These are phyloP conservation scores for Sphenodon punctatus DNA, from an alignment of 2,797 vertebrate genomes.

Conservation along the genomic window DNA sequence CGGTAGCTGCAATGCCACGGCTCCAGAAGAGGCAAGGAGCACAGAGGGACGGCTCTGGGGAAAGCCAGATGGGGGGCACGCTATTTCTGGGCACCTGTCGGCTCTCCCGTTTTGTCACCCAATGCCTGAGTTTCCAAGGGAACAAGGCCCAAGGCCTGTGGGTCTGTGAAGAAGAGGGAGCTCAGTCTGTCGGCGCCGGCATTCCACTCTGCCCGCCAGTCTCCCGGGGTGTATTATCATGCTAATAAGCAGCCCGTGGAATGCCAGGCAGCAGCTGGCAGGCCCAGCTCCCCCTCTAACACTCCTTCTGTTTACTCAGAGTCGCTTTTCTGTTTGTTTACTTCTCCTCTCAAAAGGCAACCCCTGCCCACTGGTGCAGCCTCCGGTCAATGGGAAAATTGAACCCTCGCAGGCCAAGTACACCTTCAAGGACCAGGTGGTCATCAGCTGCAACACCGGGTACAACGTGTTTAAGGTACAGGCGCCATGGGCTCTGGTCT, in stretches of 20 bases:
- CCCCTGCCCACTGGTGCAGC: slow-evolving; percentile 76
- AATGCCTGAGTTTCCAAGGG: not conserved
- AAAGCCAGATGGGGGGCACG: not conserved
- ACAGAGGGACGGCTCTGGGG: too few species aligned
- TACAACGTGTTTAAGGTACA: slow-evolving; percentile 86
- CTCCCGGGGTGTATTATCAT: not conserved
- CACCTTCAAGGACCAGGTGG: slow-evolving; percentile 89
- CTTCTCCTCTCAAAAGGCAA: slow-evolving; percentile 77
- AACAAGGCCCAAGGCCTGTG: too few species aligned
- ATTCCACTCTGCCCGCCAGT: not conserved
- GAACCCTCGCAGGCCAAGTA: slow-evolving; percentile 87
- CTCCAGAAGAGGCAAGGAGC: too few species aligned
- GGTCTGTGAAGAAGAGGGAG: too few species aligned
- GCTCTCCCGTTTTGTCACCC: too few species aligned
- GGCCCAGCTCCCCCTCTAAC: not conserved
- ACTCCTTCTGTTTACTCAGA: too few species aligned
- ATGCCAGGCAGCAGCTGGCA: not conserved
- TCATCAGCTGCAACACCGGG: slow-evolving; percentile 87
- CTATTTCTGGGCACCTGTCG: not conserved
- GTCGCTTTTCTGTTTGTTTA: not conserved
- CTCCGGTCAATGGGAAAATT: slow-evolving; percentile 78
- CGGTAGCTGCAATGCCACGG: too few species aligned
- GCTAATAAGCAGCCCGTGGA: not conserved
- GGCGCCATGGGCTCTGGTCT: fast-evolving
- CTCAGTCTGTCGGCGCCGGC: too few species aligned